Base-by-base conservation (phyloP, 2,113 vertebrate species). In the Hassar affinis region DNA sequence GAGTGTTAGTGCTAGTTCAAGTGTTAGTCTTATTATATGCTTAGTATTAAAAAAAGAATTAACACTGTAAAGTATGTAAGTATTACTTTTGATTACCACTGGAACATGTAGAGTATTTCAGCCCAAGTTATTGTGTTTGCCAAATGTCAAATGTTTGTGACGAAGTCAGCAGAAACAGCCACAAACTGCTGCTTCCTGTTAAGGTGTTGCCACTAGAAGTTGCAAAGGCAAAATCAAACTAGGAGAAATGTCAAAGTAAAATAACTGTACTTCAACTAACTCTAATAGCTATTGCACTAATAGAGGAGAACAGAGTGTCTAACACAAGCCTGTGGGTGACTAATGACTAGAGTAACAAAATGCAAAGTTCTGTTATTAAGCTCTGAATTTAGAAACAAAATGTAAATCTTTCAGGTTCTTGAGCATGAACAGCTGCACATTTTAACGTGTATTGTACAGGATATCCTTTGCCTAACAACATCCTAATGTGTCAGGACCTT, bases 161-260 rank as follows among this genome's bases (percentile, higher is more conserved):
- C 80, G 59, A 90, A 79, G 77, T 78, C 75, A 78, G 84, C 27
- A 85, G 56, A 20, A 88, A 68, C 22, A 83, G 38, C 89, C 61
- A 45, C 88, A 89, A 35, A 57, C 42, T 25, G 15, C 57, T 68
- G 81, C 83, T 91, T 92, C 92, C 89, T 89, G 89, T 88, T 33
- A 6, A 52, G 62, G 35, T 91, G 76, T 80, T 80, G 84, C 81
- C 85, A 76, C 72, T 15, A 57, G 61, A 51, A 51, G 2, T 54
- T 17, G 11, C 25, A 78, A 30, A 59, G 10, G 33, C 75, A 51
- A 47, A 62, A 82, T 4, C 20, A 71, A 49, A 66, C 2, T 12
- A 66, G 35, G 27, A 84, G 15, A 79, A 72, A 72, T 11, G 15
- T n/a, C 15, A 18, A 4, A 66, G 35, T 18, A 0, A 8, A 33